phyloP scores from a whole-genome alignment of 2,797 vertebrate genomes.

The Notamacropus eugenii region DNA sequence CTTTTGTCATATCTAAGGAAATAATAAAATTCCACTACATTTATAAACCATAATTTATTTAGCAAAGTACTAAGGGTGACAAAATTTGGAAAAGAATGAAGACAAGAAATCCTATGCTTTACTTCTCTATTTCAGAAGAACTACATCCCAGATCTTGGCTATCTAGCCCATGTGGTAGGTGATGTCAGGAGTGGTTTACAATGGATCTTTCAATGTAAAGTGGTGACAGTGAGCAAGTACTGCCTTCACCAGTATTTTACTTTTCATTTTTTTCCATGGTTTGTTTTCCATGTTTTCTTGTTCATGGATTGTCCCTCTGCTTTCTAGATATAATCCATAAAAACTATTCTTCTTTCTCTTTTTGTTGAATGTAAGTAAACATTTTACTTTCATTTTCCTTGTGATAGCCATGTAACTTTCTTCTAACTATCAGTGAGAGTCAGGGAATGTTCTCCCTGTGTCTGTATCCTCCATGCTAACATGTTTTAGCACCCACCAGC shows the following conservation, averaged over 20 bases:
- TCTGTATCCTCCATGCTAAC: not conserved
- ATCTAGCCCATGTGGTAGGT: not conserved
- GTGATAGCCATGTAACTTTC: not conserved
- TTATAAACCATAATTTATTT: not conserved
- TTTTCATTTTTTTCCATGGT: not conserved
- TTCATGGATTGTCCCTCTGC: not conserved
- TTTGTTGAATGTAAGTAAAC: not conserved
- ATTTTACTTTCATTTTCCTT: not conserved
- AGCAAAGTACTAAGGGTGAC: not conserved
- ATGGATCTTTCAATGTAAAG: not conserved
- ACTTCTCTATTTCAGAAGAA: not conserved
- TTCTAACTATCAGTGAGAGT: not conserved
- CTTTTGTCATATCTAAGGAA: not conserved
- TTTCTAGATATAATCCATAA: not conserved
- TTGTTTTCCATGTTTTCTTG: not conserved
- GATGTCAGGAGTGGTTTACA: not conserved
- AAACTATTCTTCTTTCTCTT: not conserved
- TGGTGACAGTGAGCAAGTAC: not conserved
- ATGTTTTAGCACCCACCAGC: not conserved
- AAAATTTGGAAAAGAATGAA: not conserved
- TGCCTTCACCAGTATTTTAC: not conserved
- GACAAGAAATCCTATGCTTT: not conserved
- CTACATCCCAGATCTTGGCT: not conserved
- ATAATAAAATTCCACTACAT: not conserved
- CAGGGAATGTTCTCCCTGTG: not conserved